phyloP scores from a whole-genome alignment of 1,140 invertebrate genomes.

The Hestina assimilis region DNA sequence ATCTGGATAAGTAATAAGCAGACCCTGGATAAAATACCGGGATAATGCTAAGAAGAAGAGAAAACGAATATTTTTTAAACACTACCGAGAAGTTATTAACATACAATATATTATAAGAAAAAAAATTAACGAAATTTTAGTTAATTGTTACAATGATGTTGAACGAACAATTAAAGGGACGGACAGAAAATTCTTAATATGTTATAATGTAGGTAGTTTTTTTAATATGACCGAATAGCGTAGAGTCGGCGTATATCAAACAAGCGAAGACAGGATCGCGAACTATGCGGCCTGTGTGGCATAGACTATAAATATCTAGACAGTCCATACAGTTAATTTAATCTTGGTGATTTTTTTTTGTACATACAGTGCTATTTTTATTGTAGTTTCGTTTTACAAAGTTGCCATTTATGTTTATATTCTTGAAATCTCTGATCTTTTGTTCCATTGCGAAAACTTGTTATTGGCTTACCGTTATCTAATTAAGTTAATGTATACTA shows the following conservation, averaged over 20 bases:
- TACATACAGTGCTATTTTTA: too few species aligned
- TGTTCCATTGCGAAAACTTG: too few species aligned
- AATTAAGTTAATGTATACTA: too few species aligned
- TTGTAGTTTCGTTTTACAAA: too few species aligned
- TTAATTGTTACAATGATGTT: not conserved
- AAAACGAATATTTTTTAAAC: not conserved
- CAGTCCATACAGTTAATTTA: not conserved
- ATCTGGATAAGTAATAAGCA: too few species aligned
- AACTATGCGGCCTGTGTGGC: slow-evolving; percentile 22
- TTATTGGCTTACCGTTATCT: too few species aligned
- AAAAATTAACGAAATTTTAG: not conserved
- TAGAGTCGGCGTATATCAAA: slow-evolving; percentile 22
- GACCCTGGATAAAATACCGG: too few species aligned
- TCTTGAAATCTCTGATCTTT: too few species aligned
- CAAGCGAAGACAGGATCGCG: not conserved
- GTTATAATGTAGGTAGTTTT: slow-evolving; percentile 17
- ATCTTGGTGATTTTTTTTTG: too few species aligned
- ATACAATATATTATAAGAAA: not conserved
- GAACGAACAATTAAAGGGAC: not conserved
- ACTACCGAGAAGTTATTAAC: not conserved
- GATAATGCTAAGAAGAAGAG: too few species aligned
- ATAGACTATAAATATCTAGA: slow-evolving; percentile 8
- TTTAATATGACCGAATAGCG: slow-evolving; percentile 14
- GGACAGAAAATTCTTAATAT: not conserved
- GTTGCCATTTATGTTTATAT: too few species aligned